Conservation (phyloP, 2,113 vertebrate species). For the Pristiophorus japonicus region DNA sequence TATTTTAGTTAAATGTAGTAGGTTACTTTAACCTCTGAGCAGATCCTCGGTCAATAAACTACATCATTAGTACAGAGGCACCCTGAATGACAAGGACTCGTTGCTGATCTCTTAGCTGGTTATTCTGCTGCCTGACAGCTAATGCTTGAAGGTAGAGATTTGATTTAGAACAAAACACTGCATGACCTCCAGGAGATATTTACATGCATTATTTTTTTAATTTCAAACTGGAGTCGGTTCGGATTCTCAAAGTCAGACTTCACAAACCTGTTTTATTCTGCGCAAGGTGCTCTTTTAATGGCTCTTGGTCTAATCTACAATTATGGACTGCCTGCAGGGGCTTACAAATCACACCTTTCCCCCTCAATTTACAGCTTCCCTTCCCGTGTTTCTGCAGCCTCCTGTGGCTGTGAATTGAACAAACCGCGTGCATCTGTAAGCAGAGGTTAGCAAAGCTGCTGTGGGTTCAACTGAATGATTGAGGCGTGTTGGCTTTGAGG, state of each 20-base stretch:
- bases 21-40: not conserved
- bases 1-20: constrained; percentile 40
- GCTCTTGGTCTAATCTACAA: not conserved
- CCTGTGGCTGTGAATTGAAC: not conserved
- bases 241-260: not conserved
- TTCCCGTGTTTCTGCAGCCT: not conserved
- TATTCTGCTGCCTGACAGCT: not conserved
- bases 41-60: constrained; percentile 12
- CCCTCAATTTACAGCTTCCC: not conserved
- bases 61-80: not conserved
- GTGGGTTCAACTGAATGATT: not conserved
- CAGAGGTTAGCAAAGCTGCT: not conserved
- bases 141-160: not conserved
- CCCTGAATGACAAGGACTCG: constrained; percentile 14
- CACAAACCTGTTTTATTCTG: not conserved
- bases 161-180: not conserved
- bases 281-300: not conserved
- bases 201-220: not conserved
- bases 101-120: not conserved
- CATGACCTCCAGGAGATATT: not conserved
- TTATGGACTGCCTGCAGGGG: not conserved
- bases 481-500: not conserved
- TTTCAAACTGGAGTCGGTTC: not conserved
- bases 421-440: not conserved
- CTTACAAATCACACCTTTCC: not conserved